Percentiles rank a stretch among this genome's conserved stretches.
These are phyloP conservation scores for Galeruca laticollis DNA, from an alignment of 2,888 invertebrate genomes.

Conservation along the genomic window DNA sequence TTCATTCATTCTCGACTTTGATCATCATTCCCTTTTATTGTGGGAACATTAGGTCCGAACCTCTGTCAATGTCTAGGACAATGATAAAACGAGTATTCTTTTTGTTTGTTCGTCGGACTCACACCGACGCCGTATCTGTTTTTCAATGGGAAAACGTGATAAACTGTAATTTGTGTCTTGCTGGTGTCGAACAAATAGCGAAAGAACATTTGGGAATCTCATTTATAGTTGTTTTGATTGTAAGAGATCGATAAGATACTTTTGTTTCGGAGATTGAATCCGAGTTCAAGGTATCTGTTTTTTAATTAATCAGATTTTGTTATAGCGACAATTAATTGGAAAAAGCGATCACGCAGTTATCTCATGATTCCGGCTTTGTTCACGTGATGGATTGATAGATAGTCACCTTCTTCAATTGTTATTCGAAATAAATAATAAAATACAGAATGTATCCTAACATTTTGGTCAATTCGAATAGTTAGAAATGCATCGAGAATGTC, in stretches of 20 bases:
- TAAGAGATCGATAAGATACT: background rate
- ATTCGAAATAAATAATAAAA: too few relatives aligned
- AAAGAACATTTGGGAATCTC: background rate
- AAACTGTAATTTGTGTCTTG: conserved; percentile 6
- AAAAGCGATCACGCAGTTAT: too few relatives aligned
- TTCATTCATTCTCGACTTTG: background rate
- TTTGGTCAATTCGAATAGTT: too few relatives aligned
- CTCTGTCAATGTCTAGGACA: conserved; percentile 8
- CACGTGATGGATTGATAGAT: too few relatives aligned
- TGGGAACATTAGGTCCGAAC: background rate
- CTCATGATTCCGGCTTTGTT: too few relatives aligned
- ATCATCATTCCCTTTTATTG: background rate
- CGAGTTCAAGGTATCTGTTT: background rate
- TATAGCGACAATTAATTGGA: too few relatives aligned
- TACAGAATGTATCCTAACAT: too few relatives aligned
- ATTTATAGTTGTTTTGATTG: background rate
- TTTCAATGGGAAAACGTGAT: background rate
- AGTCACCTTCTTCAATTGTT: too few relatives aligned
- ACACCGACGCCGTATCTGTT: background rate
- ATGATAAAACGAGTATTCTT: conserved; percentile 1
- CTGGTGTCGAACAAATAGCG: conserved; percentile 3
- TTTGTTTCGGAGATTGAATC: background rate
- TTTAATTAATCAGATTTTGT: background rate
- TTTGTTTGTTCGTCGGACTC: background rate
- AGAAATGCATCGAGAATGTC: too few relatives aligned